Conservation (phyloP, 92 coral and sea anemone genomes). For the Pocillopora grandis region DNA sequence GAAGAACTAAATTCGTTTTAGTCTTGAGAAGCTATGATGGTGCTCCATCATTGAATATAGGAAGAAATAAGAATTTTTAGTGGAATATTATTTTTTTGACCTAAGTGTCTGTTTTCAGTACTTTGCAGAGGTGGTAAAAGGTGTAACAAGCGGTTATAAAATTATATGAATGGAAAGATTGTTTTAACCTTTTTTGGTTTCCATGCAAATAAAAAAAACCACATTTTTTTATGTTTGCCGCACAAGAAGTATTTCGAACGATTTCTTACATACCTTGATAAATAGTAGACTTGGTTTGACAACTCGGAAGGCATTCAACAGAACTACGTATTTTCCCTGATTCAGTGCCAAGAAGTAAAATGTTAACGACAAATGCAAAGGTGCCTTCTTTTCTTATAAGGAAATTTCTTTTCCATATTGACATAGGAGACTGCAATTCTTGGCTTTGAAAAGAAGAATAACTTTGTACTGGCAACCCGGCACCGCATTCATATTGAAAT, state of each 20-base stretch:
- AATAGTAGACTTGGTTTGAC: too few species aligned
- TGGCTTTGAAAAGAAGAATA: background rate
- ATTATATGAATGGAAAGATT: background rate
- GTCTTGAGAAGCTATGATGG: background rate
- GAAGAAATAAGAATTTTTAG: background rate
- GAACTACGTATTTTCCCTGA: too few species aligned
- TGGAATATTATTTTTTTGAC: background rate
- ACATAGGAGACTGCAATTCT: slow-evolving; percentile 11
- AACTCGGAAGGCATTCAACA: too few species aligned
- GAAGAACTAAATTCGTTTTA: background rate
- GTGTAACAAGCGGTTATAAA: background rate
- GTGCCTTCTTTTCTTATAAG: background rate
- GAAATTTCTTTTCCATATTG: slow-evolving; percentile 14
- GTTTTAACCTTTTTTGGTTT: background rate
- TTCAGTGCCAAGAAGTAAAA: background rate
- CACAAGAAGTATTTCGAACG: too few species aligned
- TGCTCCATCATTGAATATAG: background rate
- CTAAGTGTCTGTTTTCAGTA: background rate
- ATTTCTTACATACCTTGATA: too few species aligned
- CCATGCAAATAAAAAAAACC: too few species aligned
- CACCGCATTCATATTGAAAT: slow-evolving; percentile 32
- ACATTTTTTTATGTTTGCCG: too few species aligned
- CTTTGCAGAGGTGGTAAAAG: background rate
- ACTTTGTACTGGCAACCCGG: background rate
- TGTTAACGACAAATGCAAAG: background rate